These are phyloP conservation scores for Drosophila funebris DNA, from an alignment of 1,140 invertebrate genomes.

Conservation along the genomic window DNA sequence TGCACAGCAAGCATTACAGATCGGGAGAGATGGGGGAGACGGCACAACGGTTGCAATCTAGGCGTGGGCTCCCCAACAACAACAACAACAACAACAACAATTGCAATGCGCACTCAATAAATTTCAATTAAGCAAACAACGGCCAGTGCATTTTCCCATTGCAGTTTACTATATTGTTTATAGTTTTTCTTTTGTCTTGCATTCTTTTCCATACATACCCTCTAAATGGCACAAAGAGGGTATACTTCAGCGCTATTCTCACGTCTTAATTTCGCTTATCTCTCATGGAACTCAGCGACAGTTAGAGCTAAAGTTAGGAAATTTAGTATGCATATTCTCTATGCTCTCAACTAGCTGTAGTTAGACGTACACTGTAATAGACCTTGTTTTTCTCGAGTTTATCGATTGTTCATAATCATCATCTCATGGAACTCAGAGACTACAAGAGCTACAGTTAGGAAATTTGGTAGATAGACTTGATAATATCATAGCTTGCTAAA, in stretches of 20 bases:
- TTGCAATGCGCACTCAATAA: constrained; percentile 66
- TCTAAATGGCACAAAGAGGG: background rate
- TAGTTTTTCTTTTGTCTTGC: constrained; percentile 38
- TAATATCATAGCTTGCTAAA: too few relatives aligned
- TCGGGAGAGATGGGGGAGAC: background rate
- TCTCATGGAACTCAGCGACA: background rate
- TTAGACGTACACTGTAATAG: too few relatives aligned
- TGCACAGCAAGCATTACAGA: background rate
- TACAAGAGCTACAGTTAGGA: background rate
- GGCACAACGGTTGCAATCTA: background rate
- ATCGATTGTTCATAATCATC: background rate
- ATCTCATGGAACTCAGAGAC: background rate
- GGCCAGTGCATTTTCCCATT: constrained; percentile 16
- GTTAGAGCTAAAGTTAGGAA: too few relatives aligned
- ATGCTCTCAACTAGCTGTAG: too few relatives aligned
- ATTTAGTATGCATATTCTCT: too few relatives aligned
- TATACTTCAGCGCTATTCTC: background rate
- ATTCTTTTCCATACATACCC: constrained; percentile 8
- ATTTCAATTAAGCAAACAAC: constrained; percentile 69
- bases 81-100: constrained; percentile 34
- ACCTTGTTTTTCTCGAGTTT: too few relatives aligned
- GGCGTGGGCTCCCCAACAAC: constrained; percentile 5
- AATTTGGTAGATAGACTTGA: background rate
- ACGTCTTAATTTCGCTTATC: too few relatives aligned
- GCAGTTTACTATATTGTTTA: constrained; percentile 38